These are phyloP conservation scores for Sylvia atricapilla DNA, from an alignment of 2,113 vertebrate genomes.

Conservation along the genomic window DNA sequence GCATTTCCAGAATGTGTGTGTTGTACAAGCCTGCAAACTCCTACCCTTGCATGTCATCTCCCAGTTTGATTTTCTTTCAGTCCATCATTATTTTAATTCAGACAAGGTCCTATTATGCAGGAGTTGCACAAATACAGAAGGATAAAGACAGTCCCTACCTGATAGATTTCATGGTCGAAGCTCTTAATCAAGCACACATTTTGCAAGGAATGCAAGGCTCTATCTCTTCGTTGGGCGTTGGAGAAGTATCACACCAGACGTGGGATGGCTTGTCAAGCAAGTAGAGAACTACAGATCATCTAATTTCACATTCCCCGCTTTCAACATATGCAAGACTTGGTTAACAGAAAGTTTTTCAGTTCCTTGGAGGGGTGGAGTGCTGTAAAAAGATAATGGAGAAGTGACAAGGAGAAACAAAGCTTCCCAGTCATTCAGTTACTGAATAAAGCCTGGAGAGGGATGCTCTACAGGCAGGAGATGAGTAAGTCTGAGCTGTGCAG, in stretches of 20 bases:
- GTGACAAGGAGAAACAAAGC: neutral
- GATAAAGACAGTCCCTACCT: slow-evolving; percentile 7
- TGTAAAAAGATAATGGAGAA: neutral
- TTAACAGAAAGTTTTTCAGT: neutral
- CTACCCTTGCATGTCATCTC: neutral
- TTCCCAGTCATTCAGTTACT: neutral
- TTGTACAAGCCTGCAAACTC: neutral
- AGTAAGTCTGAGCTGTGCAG: neutral
- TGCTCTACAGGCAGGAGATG: neutral
- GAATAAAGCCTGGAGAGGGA: neutral
- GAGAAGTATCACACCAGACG: neutral
- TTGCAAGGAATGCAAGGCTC: neutral
- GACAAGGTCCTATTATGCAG: neutral
- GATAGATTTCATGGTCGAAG: neutral
- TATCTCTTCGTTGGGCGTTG: neutral
- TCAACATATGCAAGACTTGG: neutral
- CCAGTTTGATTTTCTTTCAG: neutral
- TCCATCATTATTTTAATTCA: neutral
- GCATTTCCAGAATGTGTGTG: neutral
- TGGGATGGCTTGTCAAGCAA: neutral
- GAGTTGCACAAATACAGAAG: neutral
- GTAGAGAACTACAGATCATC: neutral
- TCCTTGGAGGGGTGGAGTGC: neutral
- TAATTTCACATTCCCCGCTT: neutral
- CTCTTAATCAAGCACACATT: neutral